Percentiles rank a stretch among this genome's conserved stretches.
phyloP scores from a whole-genome alignment of 2,797 vertebrate genomes.

The Leptodactylus fallax region DNA sequence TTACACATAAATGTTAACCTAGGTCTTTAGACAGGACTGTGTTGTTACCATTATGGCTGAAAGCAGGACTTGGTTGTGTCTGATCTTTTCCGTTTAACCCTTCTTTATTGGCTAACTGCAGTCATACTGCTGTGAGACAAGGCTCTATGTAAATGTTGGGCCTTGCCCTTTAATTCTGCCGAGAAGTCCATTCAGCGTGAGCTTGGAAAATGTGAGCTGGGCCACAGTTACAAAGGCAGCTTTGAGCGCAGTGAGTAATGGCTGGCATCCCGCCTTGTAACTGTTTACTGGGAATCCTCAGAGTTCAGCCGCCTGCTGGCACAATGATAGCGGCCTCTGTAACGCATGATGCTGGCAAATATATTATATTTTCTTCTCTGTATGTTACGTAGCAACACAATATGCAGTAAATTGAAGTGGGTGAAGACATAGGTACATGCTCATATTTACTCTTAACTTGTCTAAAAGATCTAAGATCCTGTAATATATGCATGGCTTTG shows the following conservation, averaged over 20 bases:
- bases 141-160: slow-evolving; percentile 13
- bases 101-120: background rate
- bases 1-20: no score
- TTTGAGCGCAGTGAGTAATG: slow-evolving; percentile 45
- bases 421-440: background rate
- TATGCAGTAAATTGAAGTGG: slow-evolving; percentile 9
- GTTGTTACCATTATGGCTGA: no score
- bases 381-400: background rate
- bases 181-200: slow-evolving; percentile 13
- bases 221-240: slow-evolving; percentile 48
- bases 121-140: background rate
- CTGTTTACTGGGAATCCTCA: slow-evolving; percentile 51
- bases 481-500: background rate
- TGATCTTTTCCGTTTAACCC: no score
- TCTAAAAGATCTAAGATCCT: background rate
- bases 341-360: background rate
- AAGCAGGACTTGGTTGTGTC: no score
- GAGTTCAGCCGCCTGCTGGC: slow-evolving; percentile 12
- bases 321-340: background rate
- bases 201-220: slow-evolving; percentile 56
- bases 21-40: no score
- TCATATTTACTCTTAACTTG: background rate
- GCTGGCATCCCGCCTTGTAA: slow-evolving; percentile 34
- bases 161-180: slow-evolving; percentile 43
- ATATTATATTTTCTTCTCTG: slow-evolving; percentile 27